Evolutionary conservation across 2,888 invertebrate species (phyloP), one percentile per base, ranked within the genome.

Genomic region (Reticulitermes lucifugus): DNA sequence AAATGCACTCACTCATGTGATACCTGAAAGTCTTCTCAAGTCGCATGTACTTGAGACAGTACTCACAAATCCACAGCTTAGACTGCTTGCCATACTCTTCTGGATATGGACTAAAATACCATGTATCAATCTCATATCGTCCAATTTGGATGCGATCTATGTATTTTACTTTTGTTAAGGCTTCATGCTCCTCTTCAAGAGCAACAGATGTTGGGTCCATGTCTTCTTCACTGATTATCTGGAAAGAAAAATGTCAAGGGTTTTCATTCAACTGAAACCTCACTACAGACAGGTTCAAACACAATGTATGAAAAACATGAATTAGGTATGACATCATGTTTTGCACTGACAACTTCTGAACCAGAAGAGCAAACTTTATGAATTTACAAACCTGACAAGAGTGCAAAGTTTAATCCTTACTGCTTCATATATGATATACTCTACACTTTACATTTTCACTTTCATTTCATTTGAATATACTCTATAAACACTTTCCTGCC

Each of bases 41-140:
- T 88, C 97, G 93, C 97, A 99, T 98, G 89, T 99, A 99, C 90
- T 98, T 98, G 12, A 99, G 92, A 90, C 99, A 99, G 90, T 97
- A 99, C 92, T 99, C 98, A 91, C 99, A 99, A 73, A 99, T 95
- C 95, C 96, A 99, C 18, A 99, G 92, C 89, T 98, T 98, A 1
- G 96, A 94, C 88, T 96, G 97, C 91, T 97, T 96, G 0, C 98
- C 98, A 90, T 98, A 98, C 89, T 99, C 98, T 88, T 98, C 98
- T 0, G 99, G 99, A 90, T 98, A 99, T 0, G 99, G 99, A 89
- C 99, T 99, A 90, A 98, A 99, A 91, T 99, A 99, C 99, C 99
- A 99, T 0, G 99, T 98, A 90, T 98, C 98, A 86, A 99, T 98
- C 92, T 99, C 98, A 91, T 97, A 98, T 89, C 96, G 94, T 86